phyloP scores from a whole-genome alignment of 2,113 vertebrate species.

The human (Homo sapiens) region DNA sequence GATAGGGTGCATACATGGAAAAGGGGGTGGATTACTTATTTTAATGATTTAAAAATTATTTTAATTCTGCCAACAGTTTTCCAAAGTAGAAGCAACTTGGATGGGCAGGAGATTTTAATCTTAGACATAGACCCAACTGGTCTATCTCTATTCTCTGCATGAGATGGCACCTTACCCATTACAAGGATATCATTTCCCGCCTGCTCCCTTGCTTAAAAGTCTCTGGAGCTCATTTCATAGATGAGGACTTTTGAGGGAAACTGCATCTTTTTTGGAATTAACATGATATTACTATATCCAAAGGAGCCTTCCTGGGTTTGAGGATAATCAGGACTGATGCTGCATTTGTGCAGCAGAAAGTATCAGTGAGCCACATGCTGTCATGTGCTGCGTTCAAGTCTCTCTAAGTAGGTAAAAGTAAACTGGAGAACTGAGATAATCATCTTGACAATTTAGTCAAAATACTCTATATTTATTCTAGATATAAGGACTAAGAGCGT shows the following conservation, averaged over 20 bases:
- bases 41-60: neutral
- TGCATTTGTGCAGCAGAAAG: neutral
- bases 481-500: neutral
- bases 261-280: neutral
- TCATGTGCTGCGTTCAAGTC: neutral
- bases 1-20: neutral
- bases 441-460: neutral
- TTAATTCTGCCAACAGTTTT: neutral
- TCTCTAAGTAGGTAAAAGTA: neutral
- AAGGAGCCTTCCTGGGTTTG: neutral
- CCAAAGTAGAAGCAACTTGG: neutral
- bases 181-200: neutral
- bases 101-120: neutral
- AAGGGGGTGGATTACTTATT: neutral
- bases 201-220: neutral
- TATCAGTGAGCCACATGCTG: neutral
- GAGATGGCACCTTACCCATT: neutral
- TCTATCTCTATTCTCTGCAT: neutral
- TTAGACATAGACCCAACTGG: neutral
- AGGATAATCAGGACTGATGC: neutral
- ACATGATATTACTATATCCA: neutral
- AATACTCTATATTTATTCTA: neutral
- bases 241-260: neutral
- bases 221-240: neutral
- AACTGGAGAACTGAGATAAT: neutral